Conservation (phyloP, 2,888 invertebrate species). For the Drosophila quinaria region DNA sequence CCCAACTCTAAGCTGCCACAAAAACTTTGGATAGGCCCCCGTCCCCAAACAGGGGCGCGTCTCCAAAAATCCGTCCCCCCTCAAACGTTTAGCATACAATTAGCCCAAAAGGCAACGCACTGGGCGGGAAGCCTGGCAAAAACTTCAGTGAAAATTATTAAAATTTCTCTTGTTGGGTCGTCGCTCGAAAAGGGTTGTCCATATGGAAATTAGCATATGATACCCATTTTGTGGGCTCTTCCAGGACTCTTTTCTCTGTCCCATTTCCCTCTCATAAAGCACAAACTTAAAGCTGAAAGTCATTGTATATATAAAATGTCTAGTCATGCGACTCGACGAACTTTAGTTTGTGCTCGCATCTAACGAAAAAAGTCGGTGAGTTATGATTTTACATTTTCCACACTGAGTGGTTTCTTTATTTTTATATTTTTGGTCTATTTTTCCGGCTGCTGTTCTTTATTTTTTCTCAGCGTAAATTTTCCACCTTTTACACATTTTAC, state of each 20-base stretch:
- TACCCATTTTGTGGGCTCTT: constrained; percentile 48
- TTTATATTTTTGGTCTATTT: constrained; percentile 41
- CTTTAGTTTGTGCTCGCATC: constrained; percentile 39
- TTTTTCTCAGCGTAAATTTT: constrained; percentile 75
- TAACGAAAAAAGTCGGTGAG: constrained; percentile 56
- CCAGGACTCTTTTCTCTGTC: neutral
- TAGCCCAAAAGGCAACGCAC: constrained; percentile 75
- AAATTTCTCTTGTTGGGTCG: constrained; percentile 67
- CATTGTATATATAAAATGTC: constrained; percentile 41
- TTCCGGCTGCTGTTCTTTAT: constrained; percentile 54
- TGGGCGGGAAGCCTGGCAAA: constrained; percentile 57
- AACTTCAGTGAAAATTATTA: constrained; percentile 81
- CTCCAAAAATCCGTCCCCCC: constrained; percentile 41
- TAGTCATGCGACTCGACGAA: constrained; percentile 58
- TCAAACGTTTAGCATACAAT: constrained; percentile 82
- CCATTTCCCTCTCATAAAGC: constrained; percentile 9
- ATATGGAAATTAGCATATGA: constrained; percentile 83
- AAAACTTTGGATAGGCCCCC: constrained; percentile 63
- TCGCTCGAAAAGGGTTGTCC: constrained; percentile 76
- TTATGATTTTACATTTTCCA: constrained; percentile 70
- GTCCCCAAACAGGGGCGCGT: constrained; percentile 25
- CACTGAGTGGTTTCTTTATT: constrained; percentile 49
- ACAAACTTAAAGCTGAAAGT: constrained; percentile 67
- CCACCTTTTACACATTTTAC: constrained; percentile 83
- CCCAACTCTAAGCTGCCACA: constrained; percentile 66